These are phyloP conservation scores for Bombus confusus DNA, from an alignment of 1,140 invertebrate species.

Conservation along the genomic window DNA sequence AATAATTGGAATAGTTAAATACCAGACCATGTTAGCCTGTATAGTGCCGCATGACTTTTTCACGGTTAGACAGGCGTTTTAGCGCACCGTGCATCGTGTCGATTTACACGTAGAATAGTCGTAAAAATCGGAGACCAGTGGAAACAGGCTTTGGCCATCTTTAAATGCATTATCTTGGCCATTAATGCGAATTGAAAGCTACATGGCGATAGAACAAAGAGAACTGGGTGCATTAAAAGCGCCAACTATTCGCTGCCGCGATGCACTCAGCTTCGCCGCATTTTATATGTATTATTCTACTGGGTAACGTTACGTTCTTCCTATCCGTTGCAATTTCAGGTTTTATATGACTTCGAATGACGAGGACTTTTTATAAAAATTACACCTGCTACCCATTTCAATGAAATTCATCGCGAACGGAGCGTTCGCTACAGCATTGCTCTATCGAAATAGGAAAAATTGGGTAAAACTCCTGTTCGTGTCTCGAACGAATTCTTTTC, in stretches of 20 bases:
- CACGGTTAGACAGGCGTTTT: no score
- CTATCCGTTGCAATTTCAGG: slow-evolving; percentile 6
- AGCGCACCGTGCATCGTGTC: not conserved
- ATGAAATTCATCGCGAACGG: slow-evolving; percentile 51
- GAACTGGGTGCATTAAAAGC: slow-evolving; percentile 6
- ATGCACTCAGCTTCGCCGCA: not conserved
- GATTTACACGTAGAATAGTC: not conserved
- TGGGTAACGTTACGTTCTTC: slow-evolving; percentile 27
- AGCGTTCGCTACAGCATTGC: slow-evolving; percentile 43
- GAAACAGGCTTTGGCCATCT: not conserved
- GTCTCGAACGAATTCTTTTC: not conserved
- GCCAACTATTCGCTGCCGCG: slow-evolving; percentile 10
- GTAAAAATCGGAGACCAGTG: not conserved
- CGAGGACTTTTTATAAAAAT: slow-evolving; percentile 53
- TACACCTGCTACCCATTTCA: slow-evolving; percentile 41
- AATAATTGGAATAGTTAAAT: no score
- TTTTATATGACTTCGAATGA: slow-evolving; percentile 29
- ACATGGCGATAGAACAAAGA: not conserved
- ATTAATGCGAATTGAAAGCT: slow-evolving; percentile 41
- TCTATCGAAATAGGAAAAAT: not conserved
- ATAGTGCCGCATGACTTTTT: no score
- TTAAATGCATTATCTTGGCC: slow-evolving; percentile 16
- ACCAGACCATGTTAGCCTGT: no score
- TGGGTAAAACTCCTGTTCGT: no score
- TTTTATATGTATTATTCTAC: slow-evolving; percentile 34